Base-by-base conservation (phyloP, 2,888 invertebrate species). In the Andrena chrysosceles region DNA sequence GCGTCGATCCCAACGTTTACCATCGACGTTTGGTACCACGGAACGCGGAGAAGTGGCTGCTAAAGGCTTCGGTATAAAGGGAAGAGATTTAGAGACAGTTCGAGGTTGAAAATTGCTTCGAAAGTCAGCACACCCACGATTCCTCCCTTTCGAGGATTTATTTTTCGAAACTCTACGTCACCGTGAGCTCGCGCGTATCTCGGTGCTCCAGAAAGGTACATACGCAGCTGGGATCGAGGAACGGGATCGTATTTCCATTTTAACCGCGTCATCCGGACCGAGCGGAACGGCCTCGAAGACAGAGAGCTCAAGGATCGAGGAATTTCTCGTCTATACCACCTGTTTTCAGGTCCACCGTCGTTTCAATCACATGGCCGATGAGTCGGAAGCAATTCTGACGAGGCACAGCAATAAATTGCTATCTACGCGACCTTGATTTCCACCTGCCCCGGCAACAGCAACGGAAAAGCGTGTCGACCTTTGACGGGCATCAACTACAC, bases 161-260 rank as follows among this genome's bases (percentile, higher is more conserved):
- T 26, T 23, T 56, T 4, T 35, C 16, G 10, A 42, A 63, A 35
- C 16, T 67, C 5, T 0, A n/a, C 35, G 16, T 26, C 35, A 33
- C 54, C 26, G 8, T 1, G 26, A 4, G 23, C 59, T 66, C 42
- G 42, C 56, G 16, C n/a, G 23, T 20, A 7, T 63, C 20, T 26
- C 56, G 20, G 8, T 23, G n/a, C n/a, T 0, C 56, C 1, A 2
- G 23, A 26, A 26, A 60, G 23, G 35, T 31, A 64, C 10, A 42
- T 31, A 59, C 10, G 52, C 48, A 7, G 13, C 66, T 23, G 29
- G 13, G 42, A 66, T 67, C 54, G 59, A 56, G 52, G 52, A 60
- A 56, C 52, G 16, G 31, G n/a, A 35, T 69, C 64, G 63, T 13
- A 64, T 70, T 75, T 64, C 42, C 64, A 64, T 79, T 79, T 69